Evolutionary conservation across 2,797 vertebrate genomes (phyloP).

Genomic region (Pangasius macronema): DNA sequence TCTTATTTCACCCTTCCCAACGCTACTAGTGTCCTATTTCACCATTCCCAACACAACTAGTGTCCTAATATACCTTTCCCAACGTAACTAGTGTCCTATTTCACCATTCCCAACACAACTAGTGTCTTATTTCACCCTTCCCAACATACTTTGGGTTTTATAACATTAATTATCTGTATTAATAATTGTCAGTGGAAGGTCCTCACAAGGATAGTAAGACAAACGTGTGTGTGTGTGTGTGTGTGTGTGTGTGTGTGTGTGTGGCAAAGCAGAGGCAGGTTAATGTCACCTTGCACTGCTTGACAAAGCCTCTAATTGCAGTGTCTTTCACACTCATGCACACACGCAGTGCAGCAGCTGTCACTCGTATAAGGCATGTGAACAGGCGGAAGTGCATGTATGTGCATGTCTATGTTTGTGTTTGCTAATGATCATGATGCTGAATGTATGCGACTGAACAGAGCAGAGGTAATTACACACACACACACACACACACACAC

Average conservation of each 20-base stretch:
- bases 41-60: background rate
- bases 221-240: background rate
- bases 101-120: background rate
- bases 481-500: constrained; percentile 13
- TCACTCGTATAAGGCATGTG: background rate
- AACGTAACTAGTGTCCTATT: background rate
- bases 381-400: background rate
- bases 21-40: background rate
- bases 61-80: background rate
- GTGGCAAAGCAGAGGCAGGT: constrained; percentile 13
- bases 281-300: constrained; percentile 39
- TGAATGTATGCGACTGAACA: constrained; percentile 1
- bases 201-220: background rate
- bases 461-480: background rate
- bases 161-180: background rate
- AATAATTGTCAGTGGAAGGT: background rate
- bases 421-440: constrained; percentile 22
- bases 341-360: constrained; percentile 30
- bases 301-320: constrained; percentile 32
- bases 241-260: background rate
- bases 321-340: constrained; percentile 12
- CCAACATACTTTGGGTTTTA: background rate
- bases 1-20: background rate
- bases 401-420: constrained; percentile 4
- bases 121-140: background rate